Evolutionary conservation across 1,140 invertebrate species (phyloP), one percentile per base, ranked within the genome.

Genomic region (Drosophila obscura): DNA sequence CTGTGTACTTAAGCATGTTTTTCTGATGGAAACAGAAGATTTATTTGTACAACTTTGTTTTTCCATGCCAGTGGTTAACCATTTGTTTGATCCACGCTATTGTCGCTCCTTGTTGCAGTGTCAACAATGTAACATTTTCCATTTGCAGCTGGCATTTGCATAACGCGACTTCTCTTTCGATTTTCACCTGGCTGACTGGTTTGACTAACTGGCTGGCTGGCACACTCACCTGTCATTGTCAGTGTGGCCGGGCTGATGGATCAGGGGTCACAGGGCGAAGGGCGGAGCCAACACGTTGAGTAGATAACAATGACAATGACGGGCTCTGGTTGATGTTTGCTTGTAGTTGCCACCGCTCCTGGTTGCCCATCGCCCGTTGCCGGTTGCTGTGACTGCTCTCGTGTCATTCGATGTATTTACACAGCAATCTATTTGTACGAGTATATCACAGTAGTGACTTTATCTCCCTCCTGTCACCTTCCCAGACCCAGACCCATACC

Each of bases 271-370:
- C 19, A 19, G 16, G 46, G 46, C 4, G 5, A 35, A 52, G 74
- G 46, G 63, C 46, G 72, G 3, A 3, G 35, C 9, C 35, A 39
- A 64, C 59, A 87, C 28, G 48, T 58, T 66, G 74, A 78, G 68
- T 67, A 78, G 82, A 75, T 87, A 85, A 78, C 69, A 82, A 72
- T 68, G 79, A 85, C 74, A 85, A 65, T 87, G 74, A 77, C 73
- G 55, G 61, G 63, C 61, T 61, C 41, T 52, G 62, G 61, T 61
- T 55, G 59, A 48, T 45, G 45, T 56, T 55, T 51, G 46, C 48
- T 46, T 35, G 53, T 53, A 26, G 55, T 51, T 61, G 59, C 50
- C 67, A 45, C 26, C 41, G 28, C 51, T 60, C 28, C 19, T 77
- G 31, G 41, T 52, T 74, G 3, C 35, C 35, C 11, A 50, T 58